These are phyloP conservation scores for Steromphala cineraria DNA, from an alignment of 2,888 invertebrate species.

Conservation along the genomic window DNA sequence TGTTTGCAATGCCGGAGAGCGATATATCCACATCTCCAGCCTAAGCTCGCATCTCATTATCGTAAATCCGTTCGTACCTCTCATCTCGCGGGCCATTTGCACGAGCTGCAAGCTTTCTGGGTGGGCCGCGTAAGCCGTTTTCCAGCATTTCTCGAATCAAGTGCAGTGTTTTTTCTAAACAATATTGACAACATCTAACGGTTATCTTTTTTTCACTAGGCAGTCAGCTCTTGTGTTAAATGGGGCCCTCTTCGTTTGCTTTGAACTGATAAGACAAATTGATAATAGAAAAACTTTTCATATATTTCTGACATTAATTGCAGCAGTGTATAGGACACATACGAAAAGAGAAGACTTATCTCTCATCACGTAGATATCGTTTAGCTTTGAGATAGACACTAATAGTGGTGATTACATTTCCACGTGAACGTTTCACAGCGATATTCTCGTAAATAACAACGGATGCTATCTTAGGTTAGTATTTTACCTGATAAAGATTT, in stretches of 20 bases:
- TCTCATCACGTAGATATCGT: background rate
- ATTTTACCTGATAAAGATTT: background rate
- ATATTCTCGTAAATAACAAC: background rate
- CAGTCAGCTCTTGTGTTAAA: background rate
- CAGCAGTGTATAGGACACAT: background rate
- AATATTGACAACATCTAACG: background rate
- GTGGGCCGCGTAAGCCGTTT: background rate
- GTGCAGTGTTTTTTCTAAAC: background rate
- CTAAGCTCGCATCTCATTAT: background rate
- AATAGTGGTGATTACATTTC: background rate
- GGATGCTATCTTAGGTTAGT: background rate
- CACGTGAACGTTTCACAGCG: background rate
- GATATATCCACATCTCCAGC: background rate
- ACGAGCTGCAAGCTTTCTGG: background rate
- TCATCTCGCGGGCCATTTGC: background rate
- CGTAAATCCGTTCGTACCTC: background rate
- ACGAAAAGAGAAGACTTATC: background rate
- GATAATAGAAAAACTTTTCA: background rate
- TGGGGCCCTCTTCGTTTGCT: background rate
- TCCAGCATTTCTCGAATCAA: background rate
- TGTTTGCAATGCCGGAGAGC: background rate
- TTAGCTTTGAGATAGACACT: background rate
- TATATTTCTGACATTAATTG: background rate
- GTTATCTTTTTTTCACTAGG: background rate
- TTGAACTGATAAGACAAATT: background rate